Evolutionary conservation across 2,113 vertebrate species (phyloP).

Genomic region (Hippocampus mohnikei): DNA sequence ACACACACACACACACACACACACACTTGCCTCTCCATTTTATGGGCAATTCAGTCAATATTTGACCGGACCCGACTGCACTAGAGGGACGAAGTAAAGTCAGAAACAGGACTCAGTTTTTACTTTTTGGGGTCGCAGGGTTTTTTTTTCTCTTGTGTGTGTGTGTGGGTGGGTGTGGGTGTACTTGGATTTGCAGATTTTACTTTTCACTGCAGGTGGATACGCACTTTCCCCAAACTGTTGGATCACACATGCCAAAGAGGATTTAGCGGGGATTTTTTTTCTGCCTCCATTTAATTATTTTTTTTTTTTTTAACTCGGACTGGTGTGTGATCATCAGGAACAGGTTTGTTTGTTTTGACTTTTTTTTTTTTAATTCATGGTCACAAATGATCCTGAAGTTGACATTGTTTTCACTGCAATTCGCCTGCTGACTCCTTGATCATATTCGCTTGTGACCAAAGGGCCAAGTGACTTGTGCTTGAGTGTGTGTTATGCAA

Average conservation of each 20-base stretch:
- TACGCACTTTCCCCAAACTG: constrained; percentile 22
- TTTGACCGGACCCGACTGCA: constrained; percentile 38
- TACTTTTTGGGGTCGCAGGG: not conserved
- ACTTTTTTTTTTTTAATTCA: constrained; percentile 41
- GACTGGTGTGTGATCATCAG: constrained; percentile 44
- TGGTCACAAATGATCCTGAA: constrained; percentile 4
- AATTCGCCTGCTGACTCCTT: constrained; percentile 5
- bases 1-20: not conserved
- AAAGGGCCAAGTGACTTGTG: constrained; percentile 4
- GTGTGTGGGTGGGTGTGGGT: too few species aligned
- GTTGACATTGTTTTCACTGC: constrained; percentile 29
- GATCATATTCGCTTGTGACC: not conserved
- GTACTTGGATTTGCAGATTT: constrained; percentile 8
- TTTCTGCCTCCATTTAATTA: constrained; percentile 18
- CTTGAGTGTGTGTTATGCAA: constrained; percentile 7
- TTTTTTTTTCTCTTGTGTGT: not conserved
- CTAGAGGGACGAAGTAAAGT: constrained; percentile 22
- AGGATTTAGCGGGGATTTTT: constrained; percentile 36
- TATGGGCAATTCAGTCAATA: constrained; percentile 45
- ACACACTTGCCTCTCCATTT: constrained; percentile 12
- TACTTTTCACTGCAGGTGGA: constrained; percentile 42
- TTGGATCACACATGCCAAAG: constrained; percentile 15
- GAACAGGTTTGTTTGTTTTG: constrained; percentile 71
- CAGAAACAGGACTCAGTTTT: not conserved
- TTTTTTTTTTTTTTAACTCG: constrained; percentile 49